Evolutionary conservation across 1,140 invertebrate genomes (phyloP), one percentile per base, ranked within the genome.

Genomic region (Lethrus apterus): DNA sequence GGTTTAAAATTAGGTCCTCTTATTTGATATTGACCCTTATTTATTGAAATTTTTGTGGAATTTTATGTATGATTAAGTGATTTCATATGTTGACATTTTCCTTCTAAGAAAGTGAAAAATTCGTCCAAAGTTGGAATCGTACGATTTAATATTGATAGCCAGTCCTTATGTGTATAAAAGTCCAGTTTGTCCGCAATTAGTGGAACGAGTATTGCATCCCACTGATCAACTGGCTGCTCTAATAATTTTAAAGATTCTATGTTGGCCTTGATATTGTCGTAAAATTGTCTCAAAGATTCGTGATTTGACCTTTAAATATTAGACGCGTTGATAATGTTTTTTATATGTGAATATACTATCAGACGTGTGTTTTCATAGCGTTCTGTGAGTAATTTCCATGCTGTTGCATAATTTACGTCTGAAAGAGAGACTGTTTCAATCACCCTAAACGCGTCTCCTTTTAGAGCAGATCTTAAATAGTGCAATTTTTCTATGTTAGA

Each of bases 401-500:
- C 40, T 7, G 15, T 5, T 29, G 11, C 21, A 23, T 30, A 43
- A 15, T 43, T 43, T 11, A 8, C 21, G 7, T 30, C 26, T 26
- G 26, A 30, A 14, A 30, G 10, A n/a, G 7, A 8, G 4, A 43
- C 5, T 4, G n/a, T 10, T 11, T 24, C 11, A 14, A 43, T 29
- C 5, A 29, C 24, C 4, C 21, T 8, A 5, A 9, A 10, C 10
- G 40, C 40, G 7, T 30, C 18, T 11, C 26, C 40, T 24, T 43
- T 43, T 18, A 43, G 24, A 18, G 17, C n/a, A 8, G 40, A 43
- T 5, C 10, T n/a, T 15, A 43, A 17, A 43, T 43, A 43, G 8
- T 43, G 40, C 5, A 29, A 11, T 43, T 43, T 43, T 29, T 43
- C 7, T 1, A 43, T 23, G n/a, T 52, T 32, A 13, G 15, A 18